Base-by-base conservation (phyloP, 2,113 vertebrate genomes). In the Notothenia coriiceps region DNA sequence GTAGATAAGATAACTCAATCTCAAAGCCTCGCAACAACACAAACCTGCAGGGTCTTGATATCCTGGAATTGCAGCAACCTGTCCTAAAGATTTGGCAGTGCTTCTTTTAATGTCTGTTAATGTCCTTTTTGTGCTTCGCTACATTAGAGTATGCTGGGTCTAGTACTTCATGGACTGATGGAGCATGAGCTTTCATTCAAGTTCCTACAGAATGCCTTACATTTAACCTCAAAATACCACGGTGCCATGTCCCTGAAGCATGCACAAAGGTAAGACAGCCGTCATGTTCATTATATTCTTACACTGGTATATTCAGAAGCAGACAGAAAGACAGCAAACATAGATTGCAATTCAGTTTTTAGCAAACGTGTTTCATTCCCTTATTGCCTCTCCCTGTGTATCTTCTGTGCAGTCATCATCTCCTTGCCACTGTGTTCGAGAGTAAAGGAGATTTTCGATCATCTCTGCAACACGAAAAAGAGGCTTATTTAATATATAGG, bases 381-480 rank as follows among this genome's bases (percentile, higher is more conserved):
- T 70, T 20, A 56, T 2, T 63, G 25, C 10, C 43, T 79, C 9
- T 57, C n/a, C 13, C 1, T 47, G 6, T 84, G 18, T 81, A 1
- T 81, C 25, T 55, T 46, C 33, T 64, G n/a, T 86, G 2, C 86
- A 98, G 97, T 85, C 96, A 98, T 86, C 97, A 97, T 92, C 92
- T 98, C 60, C 95, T 99, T 2, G 97, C 98, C 71, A 95, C 96
- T 1, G 96, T 97, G 47, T 96, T 96, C 0, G 97, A 98, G 88
- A 97, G 96, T 86, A 98, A 97, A 92, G 97, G 96, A 0, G 97
- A 99, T 72, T 98, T 98, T 93, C 95, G 96, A 15, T 96, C 95
- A 0, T 97, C 97, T 2, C 94, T 98, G 86, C 96, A 96, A 83
- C 97, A 99, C 0, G 97, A 98, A 92, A 98, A 97, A 87, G 96